Base-by-base conservation (phyloP, 2,888 invertebrate species). In the Xanthostigma xanthostigma region DNA sequence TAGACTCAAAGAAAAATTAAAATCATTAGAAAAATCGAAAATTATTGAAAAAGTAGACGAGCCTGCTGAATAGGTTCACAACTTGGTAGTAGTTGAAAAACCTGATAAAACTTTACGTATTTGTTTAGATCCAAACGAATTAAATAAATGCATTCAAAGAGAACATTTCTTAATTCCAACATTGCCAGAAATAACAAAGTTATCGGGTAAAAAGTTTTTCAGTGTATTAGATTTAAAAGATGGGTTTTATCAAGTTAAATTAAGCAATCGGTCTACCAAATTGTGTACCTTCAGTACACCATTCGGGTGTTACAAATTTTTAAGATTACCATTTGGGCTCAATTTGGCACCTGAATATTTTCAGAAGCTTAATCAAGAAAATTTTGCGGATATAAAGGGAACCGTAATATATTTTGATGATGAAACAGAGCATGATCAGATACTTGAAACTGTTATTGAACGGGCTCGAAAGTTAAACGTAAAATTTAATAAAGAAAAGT, bases 381-480 rank as follows among this genome's bases (percentile, higher is more conserved):
- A 56, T 39, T 55, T 56, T 54, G 55, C 53, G 36, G 50, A 53
- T 43, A 45, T 55, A 35, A 46, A 53, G 8, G 33, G 42, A n/a
- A 41, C 35, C 36, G 36, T 37, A 33, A 42, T 47, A 13, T 54
- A 53, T 45, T 53, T 54, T 49, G 53, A 54, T 49, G 53, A 56
- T 27, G 49, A 53, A 43, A 9, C 9, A 5, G 54, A 54, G 41
- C 53, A 55, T 51, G 53, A 53, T 37, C 17, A 12, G 14, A 53
- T 51, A 52, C 45, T 55, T 33, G 36, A 51, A 40, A 6, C 46
- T 13, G 10, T 36, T 36, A 36, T 35, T 49, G 37, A 27, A 14
- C n/a, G 10, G 27, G 27, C 9, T 37, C 33, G 9, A 45, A 11
- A 10, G 35, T 44, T 27, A n/a, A 44, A 13, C 34, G 27, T 27